Base-by-base conservation (phyloP, 2,888 invertebrate species). In the Platycheirus rosarum region DNA sequence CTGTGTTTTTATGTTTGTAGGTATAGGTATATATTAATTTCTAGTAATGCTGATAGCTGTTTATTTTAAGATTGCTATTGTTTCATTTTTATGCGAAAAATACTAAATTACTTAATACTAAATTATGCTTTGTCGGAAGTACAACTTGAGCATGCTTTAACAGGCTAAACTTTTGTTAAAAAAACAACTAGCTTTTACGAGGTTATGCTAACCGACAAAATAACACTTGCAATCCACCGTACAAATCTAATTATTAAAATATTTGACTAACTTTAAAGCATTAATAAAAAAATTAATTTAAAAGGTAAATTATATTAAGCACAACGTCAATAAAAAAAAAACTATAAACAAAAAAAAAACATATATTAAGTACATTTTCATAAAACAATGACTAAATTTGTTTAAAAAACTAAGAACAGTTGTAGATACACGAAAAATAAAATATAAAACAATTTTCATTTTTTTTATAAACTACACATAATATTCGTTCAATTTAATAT, bases 321-420 rank as follows among this genome's bases (percentile, higher is more conserved):
- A 66, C 65, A 73, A 51, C 20, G 11, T 60, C 57, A 49, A 42
- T 57, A 55, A 69, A 37, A 60, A n/a, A 66, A 66, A 13, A 26
- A 66, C 60, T 11, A 65, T n/a, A 42, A 37, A 40, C 0, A 53
- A 68, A 68, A 37, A 11, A 69, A 42, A 44, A 32, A 37, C 20
- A 60, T 29, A 44, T 32, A 57, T 53, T 79, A 75, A 75, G 76
- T 76, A 80, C 70, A 76, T 76, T 29, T 70, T 71, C 46, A 71
- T 76, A 82, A 66, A 77, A 73, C 68, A 82, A 82, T 82, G 82
- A 82, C 82, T 82, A 82, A 82, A 71, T 62, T 82, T 66, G 66
- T 82, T 73, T 76, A 55, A 80, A 70, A 60, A 77, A 57, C 40
- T 57, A 71, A 70, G 2, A 5, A 13, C 13, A 55, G n/a, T 23